Conservation (phyloP, 2,888 invertebrate genomes). For the Ectemnius continuus region DNA sequence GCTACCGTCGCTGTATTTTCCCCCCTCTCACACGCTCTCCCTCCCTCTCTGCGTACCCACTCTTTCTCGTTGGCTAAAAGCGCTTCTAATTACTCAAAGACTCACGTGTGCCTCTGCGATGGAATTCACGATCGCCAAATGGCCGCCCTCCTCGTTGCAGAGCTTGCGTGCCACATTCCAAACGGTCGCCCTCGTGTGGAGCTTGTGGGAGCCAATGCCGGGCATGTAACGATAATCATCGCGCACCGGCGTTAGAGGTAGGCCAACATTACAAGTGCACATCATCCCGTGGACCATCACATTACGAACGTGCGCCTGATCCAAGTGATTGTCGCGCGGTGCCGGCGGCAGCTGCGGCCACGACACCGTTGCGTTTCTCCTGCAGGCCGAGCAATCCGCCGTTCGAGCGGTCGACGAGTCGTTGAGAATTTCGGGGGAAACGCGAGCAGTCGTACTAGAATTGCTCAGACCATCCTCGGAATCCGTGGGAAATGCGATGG, state of each 20-base stretch:
- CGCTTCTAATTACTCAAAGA: neutral
- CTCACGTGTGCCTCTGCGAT: constrained; percentile 54
- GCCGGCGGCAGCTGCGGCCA: constrained; percentile 10
- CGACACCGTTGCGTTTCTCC: constrained; percentile 6
- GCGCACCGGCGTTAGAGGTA: constrained; percentile 48
- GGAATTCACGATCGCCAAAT: constrained; percentile 67
- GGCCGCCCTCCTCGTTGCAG: constrained; percentile 71
- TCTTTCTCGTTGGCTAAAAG: neutral
- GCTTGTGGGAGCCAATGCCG: constrained; percentile 69
- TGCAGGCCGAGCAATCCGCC: neutral
- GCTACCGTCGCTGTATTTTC: no score
- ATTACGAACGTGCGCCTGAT: constrained; percentile 25
- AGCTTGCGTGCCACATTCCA: constrained; percentile 71
- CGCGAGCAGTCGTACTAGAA: neutral
- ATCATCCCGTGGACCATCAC: constrained; percentile 65
- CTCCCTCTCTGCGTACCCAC: no score
- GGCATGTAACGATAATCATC: constrained; percentile 69
- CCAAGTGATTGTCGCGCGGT: constrained; percentile 25
- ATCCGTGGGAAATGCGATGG: neutral
- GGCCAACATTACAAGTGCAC: constrained; percentile 66
- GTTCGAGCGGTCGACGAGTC: neutral
- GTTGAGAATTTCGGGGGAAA: neutral
- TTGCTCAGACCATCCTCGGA: neutral
- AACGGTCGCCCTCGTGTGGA: constrained; percentile 63
- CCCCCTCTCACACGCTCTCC: no score